Evolutionary conservation across 2,113 vertebrate genomes (phyloP), one percentile per base, ranked within the genome.

Genomic region (Misgurnus mizolepis): DNA sequence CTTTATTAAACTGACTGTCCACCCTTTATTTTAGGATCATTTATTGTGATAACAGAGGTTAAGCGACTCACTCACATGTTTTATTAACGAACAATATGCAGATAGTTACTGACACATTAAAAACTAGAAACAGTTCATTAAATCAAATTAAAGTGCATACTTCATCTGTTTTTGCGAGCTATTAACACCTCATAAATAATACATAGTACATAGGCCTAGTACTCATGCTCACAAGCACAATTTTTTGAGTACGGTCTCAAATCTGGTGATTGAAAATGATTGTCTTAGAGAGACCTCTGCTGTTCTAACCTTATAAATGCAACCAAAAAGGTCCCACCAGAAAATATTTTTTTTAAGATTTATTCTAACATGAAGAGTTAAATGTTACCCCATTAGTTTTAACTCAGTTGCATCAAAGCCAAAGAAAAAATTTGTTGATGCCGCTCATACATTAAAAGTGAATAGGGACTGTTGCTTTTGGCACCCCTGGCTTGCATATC

Each of bases 181-280:
- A 84, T 82, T 78, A 80, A 65, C 64, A 78, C 41, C 80, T 84
- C 73, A 86, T 86, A 82, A 82, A 86, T 86, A 78, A 86, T 80
- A 86, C 80, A 86, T 86, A 80, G 80, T 82, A 86, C 80, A 82
- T 78, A 78, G 45, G 47, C 56, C 67, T 78, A 34, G 2, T 34
- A 34, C 27, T 34, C 62, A 78, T 22, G 34, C 45, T 67, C 45
- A 45, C 76, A 61, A 22, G 6, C 49, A 45, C 34, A 27, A 18
- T 56, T 76, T 18, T 27, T 8, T 22, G 47, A 58, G 50, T 60
- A 69, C 40, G 47, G 64, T 27, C 43, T 22, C 15, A 4, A 27
- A 3, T 39, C 41, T 39, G 34, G 50, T 6, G 12, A 34, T 8
- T n/a, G 3, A 67, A 56, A 15, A 64, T 64, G 22, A 71, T 55